A percentile compares a stretch with the other conserved stretches of the same genome.
phyloP scores from a whole-genome alignment of 2,113 vertebrate genomes.

The Epinephelus moara region DNA sequence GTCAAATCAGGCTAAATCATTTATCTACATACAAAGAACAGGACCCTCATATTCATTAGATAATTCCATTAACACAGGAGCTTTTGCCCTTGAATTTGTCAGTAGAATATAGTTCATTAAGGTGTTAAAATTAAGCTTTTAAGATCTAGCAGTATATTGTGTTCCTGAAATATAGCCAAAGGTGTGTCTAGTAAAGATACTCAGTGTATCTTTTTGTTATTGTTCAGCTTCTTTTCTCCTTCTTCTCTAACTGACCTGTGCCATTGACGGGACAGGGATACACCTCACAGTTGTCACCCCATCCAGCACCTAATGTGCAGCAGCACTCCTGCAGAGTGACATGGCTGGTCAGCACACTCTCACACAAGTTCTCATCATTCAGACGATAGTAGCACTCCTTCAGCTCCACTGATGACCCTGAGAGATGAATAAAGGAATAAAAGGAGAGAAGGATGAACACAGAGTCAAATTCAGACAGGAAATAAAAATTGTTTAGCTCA shows the following conservation, averaged over 20 bases:
- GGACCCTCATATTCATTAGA: too few relatives aligned
- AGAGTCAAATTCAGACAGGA: not conserved
- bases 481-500: not conserved
- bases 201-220: not conserved
- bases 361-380: constrained; percentile 95
- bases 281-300: constrained; percentile 99
- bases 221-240: not conserved
- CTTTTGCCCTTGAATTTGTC: too few relatives aligned
- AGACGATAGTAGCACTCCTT: constrained; percentile 98
- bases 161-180: not conserved
- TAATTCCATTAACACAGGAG: not conserved
- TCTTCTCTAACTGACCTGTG: constrained; percentile 86
- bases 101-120: not conserved
- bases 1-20: not conserved
- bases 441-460: not conserved
- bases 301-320: constrained; percentile 96
- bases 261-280: constrained; percentile 93
- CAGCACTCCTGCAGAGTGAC: constrained; percentile 97
- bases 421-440: not conserved
- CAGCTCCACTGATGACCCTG: constrained; percentile 84
- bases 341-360: constrained; percentile 93
- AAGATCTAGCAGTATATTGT: not conserved
- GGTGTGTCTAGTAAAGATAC: not conserved
- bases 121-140: not conserved
- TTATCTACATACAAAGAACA: not conserved